Conservation (phyloP, 2,888 invertebrate species). For the Ryuthela nishihirai region DNA sequence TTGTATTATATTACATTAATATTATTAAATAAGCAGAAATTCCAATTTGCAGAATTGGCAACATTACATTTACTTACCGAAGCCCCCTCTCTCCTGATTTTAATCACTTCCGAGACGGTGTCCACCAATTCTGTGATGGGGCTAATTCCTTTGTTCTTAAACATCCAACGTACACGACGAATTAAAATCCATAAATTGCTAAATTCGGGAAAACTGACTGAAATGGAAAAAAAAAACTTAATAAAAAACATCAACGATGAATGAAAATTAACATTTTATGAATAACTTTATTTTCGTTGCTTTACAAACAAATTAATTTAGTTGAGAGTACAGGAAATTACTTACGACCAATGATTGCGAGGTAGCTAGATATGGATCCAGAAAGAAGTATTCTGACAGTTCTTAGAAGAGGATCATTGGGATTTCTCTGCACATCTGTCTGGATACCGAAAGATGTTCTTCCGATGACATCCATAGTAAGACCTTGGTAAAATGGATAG, state of each 20-base stretch:
- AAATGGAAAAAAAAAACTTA: not conserved
- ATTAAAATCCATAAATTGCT: not conserved
- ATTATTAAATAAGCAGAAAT: too few species aligned
- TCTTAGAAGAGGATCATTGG: slow-evolving; percentile 20
- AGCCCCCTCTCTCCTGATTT: slow-evolving; percentile 3
- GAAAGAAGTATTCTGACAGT: not conserved
- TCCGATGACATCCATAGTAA: slow-evolving; percentile 39
- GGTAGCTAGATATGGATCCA: too few species aligned
- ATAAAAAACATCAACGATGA: too few species aligned
- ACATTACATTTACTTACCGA: slow-evolving; percentile 9
- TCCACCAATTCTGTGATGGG: slow-evolving; percentile 5
- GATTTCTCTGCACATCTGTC: slow-evolving; percentile 35
- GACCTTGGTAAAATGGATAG: slow-evolving; percentile 33
- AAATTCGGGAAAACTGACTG: slow-evolving; percentile 12
- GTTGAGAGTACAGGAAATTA: too few species aligned
- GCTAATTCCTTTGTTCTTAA: slow-evolving; percentile 9
- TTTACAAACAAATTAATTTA: too few species aligned
- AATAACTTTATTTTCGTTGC: too few species aligned
- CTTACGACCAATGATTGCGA: too few species aligned
- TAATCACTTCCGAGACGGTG: slow-evolving; percentile 8
- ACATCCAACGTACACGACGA: not conserved
- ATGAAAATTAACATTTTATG: too few species aligned
- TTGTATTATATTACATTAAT: too few species aligned
- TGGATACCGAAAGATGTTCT: slow-evolving; percentile 40
- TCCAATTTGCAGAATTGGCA: not conserved